A percentile compares a stretch with the other conserved stretches of the same genome.
phyloP scores from a whole-genome alignment of 1,140 invertebrate genomes.

The Hydropsyche tenuis region DNA sequence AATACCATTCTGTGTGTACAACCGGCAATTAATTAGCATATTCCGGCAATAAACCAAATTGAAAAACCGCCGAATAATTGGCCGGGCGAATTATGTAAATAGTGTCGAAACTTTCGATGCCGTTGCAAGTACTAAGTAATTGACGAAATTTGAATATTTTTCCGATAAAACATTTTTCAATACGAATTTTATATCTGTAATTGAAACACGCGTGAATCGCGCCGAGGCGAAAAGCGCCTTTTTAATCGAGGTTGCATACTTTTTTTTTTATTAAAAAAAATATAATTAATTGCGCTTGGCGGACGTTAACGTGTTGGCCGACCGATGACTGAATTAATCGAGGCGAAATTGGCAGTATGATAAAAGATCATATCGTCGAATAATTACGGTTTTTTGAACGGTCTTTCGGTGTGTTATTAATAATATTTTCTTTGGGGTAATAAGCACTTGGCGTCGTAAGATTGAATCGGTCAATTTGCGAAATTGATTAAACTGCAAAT shows the following conservation, averaged over 20 bases:
- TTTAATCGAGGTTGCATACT: not conserved
- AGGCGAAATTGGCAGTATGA: constrained; percentile 2
- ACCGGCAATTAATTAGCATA: constrained; percentile 24
- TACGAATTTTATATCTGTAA: not conserved
- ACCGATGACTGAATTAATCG: not conserved
- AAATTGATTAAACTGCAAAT: too few relatives aligned
- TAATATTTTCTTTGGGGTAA: too few relatives aligned
- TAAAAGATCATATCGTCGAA: not conserved
- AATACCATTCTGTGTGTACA: not conserved
- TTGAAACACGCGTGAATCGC: not conserved
- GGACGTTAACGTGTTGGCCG: constrained; percentile 9
- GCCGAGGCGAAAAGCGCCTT: not conserved
- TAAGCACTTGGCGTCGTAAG: too few relatives aligned
- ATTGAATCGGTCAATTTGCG: too few relatives aligned
- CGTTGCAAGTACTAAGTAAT: too few relatives aligned
- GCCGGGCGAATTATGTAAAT: constrained; percentile 26
- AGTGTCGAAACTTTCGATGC: not conserved
- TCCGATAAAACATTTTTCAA: not conserved
- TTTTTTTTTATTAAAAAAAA: not conserved
- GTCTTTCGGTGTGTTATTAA: too few relatives aligned
- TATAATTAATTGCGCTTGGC: constrained; percentile 8
- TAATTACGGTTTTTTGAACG: constrained; percentile 1
- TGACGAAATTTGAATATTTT: constrained; percentile 13
- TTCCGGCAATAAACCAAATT: constrained; percentile 24
- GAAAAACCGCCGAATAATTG: constrained; percentile 26